These are phyloP conservation scores for Tragelaphus imberbis DNA, from an alignment of 2,113 vertebrate species.

Conservation along the genomic window DNA sequence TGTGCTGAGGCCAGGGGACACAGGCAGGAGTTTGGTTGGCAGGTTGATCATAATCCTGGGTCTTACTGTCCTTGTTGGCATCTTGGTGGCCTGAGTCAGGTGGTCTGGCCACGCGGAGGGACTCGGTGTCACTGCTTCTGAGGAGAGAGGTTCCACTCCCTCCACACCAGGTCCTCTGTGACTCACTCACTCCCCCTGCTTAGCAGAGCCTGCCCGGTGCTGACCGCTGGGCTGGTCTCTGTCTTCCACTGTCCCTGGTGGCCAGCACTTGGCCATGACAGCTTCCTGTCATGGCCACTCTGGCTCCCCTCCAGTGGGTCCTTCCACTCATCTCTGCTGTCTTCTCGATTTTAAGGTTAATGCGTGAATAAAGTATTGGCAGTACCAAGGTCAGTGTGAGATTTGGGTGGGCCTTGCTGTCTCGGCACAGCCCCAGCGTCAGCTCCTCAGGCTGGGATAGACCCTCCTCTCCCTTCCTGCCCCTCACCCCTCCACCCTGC, in stretches of 20 bases:
- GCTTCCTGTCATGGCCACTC: not conserved
- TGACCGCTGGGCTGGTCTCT: not conserved
- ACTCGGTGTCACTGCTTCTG: rapidly evolving
- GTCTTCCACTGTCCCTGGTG: not conserved
- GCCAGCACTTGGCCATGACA: not conserved
- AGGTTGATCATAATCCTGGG: rapidly evolving
- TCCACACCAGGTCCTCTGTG: not conserved
- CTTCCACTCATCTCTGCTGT: not conserved
- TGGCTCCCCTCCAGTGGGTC: not conserved
- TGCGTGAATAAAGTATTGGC: not conserved
- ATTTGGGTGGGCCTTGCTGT: not conserved
- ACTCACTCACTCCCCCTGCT: too few relatives aligned
- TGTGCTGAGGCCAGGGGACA: not conserved
- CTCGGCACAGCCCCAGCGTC: too few relatives aligned
- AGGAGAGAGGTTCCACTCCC: not conserved
- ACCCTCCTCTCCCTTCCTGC: not conserved
- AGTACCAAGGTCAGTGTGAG: not conserved
- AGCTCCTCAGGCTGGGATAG: not conserved
- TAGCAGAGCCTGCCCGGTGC: not conserved
- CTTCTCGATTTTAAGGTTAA: not conserved
- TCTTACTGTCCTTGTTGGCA: not conserved
- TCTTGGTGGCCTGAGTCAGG: not conserved
- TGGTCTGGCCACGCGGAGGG: not conserved
- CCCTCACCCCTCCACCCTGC: not conserved
- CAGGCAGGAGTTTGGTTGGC: not conserved